These are phyloP conservation scores for Luffia ferchaultella DNA, from an alignment of 2,888 invertebrate species.

Conservation along the genomic window DNA sequence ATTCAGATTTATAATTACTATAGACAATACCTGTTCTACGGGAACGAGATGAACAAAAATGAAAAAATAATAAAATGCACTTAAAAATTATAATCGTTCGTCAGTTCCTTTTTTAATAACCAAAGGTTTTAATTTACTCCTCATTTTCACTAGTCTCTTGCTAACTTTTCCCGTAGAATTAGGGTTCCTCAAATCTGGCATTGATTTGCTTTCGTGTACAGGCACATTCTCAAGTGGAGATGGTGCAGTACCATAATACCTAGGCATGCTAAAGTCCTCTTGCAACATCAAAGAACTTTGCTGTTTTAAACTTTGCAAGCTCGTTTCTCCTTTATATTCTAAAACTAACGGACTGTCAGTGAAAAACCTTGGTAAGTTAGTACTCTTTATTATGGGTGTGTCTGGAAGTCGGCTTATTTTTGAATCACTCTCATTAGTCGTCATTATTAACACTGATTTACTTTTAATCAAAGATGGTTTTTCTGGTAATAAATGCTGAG, in stretches of 20 bases:
- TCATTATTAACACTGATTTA: conserved; percentile 49
- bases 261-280: conserved; percentile 70
- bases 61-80: too few species aligned
- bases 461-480: conserved; percentile 49
- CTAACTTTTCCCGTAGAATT: conserved; percentile 38
- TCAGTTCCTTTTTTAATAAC: conserved; percentile 55
- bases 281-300: conserved; percentile 56
- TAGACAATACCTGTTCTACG: too few species aligned
- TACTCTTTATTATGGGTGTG: conserved; percentile 56
- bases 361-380: conserved; percentile 54
- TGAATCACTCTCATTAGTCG: conserved; percentile 31
- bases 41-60: too few species aligned
- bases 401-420: conserved; percentile 50
- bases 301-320: conserved; percentile 56
- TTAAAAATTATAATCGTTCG: conserved; percentile 40
- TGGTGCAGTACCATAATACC: conserved; percentile 61
- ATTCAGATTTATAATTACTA: too few species aligned
- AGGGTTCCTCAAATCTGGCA: conserved; percentile 53
- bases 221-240: conserved; percentile 31
- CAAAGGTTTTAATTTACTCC: conserved; percentile 50
- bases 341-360: conserved; percentile 42
- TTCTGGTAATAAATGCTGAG: conserved; percentile 43
- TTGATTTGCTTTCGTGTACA: conserved; percentile 54
- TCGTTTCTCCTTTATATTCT: conserved; percentile 51
- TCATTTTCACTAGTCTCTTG: conserved; percentile 49